Evolutionary conservation across 2,113 vertebrate species (phyloP), one percentile per base, ranked within the genome.

Genomic region (Edolisoma coerulescens): DNA sequence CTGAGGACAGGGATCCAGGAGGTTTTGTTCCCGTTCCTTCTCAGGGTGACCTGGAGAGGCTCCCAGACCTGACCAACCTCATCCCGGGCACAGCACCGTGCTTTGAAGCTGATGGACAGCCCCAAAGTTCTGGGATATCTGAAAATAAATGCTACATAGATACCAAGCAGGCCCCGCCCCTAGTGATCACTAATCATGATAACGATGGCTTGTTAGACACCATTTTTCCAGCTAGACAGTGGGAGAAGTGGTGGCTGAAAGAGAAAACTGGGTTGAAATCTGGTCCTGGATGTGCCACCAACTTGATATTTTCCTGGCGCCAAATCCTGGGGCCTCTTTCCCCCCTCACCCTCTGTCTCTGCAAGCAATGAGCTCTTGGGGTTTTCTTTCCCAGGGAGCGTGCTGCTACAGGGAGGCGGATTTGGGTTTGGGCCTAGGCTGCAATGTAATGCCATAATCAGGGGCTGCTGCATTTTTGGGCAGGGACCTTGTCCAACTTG

Each of bases 401-500:
- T 0, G 3, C 82, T 83, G 67, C 87, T 93, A 5, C 37, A 61
- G 65, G 68, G 85, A 93, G 83, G 90, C 4, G 1, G 79, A 35
- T 75, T 92, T 78, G 71, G 92, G 88, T 94, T 93, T 93, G 90
- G 95, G 79, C 85, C 76, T 90, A 75, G 67, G 52, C 52, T 90
- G 71, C 92, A 75, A 52, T 74, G 83, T 84, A 84, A 93, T 90
- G 92, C 92, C 95, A 87, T 90, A 97, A 93, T 96, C 82, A 95
- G 60, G 71, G 90, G 73, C 82, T 96, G 95, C 88, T 49, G 88
- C 83, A 64, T 86, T 97, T 96, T 94, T 78, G 96, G 96, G 95
- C 83, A 97, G 90, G 95, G 93, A 94, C 56, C 65, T 94, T 82
- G 76, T 96, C 95, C 96, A 93, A 94, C 89, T 94, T 71, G 60